Percentiles rank a stretch among this genome's conserved stretches.
These are phyloP conservation scores for Manis crassicaudata DNA, from an alignment of 2,797 vertebrate genomes.

Conservation along the genomic window DNA sequence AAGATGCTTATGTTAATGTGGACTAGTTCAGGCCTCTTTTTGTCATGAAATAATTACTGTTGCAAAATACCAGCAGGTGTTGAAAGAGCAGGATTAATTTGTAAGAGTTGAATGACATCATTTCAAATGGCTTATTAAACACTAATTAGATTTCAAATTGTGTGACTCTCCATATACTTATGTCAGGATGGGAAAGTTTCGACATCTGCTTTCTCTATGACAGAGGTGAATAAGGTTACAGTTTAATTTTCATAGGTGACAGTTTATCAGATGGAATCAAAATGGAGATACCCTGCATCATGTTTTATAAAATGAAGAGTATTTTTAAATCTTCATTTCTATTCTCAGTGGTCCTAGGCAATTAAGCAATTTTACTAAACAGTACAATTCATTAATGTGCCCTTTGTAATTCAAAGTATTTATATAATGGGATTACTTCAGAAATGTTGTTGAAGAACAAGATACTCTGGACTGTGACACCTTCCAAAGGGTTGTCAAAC, in stretches of 20 bases:
- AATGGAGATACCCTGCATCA: not conserved
- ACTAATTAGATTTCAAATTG: constrained; percentile 83
- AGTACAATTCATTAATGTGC: not conserved
- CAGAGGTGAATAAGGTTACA: constrained; percentile 54
- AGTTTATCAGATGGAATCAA: constrained; percentile 58
- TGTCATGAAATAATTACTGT: constrained; percentile 81
- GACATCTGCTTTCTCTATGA: constrained; percentile 77
- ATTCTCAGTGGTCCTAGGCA: not conserved
- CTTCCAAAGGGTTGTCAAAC: not conserved
- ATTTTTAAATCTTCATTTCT: not conserved
- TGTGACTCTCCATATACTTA: constrained; percentile 77
- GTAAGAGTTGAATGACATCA: constrained; percentile 80
- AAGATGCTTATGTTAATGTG: constrained; percentile 74
- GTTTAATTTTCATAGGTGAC: constrained; percentile 71
- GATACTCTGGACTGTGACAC: not conserved
- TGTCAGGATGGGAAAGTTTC: constrained; percentile 65
- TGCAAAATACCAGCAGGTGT: constrained; percentile 82
- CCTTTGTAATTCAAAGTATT: not conserved
- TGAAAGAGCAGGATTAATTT: constrained; percentile 84
- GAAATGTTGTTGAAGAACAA: not conserved
- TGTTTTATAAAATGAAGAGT: not conserved
- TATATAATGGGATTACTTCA: not conserved
- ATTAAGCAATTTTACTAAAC: constrained; percentile 41
- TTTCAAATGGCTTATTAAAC: constrained; percentile 84
- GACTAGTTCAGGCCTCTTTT: constrained; percentile 66